Conservation (phyloP, 1,140 invertebrate genomes). For the Forficula auricularia region DNA sequence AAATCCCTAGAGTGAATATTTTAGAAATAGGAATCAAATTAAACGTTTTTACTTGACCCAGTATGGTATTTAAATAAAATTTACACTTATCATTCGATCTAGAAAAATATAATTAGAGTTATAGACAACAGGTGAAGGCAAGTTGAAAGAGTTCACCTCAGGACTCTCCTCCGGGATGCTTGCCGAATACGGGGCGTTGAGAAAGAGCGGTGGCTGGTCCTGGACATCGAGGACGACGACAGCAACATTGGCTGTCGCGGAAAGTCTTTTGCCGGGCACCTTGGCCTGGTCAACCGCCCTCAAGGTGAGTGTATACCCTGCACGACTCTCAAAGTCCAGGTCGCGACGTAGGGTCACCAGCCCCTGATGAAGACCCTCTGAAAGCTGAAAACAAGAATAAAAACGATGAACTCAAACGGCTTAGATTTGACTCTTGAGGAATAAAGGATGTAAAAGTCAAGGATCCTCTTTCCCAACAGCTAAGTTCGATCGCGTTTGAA, state of each 20-base stretch:
- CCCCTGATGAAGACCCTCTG: slow-evolving; percentile 49
- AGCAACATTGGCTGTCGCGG: slow-evolving; percentile 47
- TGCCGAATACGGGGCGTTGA: slow-evolving; percentile 59
- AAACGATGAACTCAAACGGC: background rate
- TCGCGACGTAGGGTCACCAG: slow-evolving; percentile 39
- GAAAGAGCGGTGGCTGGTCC: slow-evolving; percentile 61
- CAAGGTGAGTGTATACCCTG: slow-evolving; percentile 49
- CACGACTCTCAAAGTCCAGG: slow-evolving; percentile 55
- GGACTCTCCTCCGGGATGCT: slow-evolving; percentile 53
- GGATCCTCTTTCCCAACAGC: no score
- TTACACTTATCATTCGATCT: no score
- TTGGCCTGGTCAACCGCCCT: slow-evolving; percentile 42
- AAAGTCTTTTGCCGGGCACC: slow-evolving; percentile 34
- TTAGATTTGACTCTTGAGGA: no score
- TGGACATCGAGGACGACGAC: slow-evolving; percentile 59
- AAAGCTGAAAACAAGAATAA: slow-evolving; percentile 27
- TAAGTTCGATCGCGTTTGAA: no score
- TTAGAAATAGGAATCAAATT: no score
- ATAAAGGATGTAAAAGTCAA: no score
- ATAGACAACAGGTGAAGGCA: no score
- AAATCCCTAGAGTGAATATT: no score
- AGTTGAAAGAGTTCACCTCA: no score
- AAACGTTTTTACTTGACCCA: no score
- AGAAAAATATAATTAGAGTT: no score
- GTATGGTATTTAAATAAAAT: no score